These are phyloP conservation scores for Plutella xylostella DNA, from an alignment of 2,888 invertebrate species.

Conservation along the genomic window DNA sequence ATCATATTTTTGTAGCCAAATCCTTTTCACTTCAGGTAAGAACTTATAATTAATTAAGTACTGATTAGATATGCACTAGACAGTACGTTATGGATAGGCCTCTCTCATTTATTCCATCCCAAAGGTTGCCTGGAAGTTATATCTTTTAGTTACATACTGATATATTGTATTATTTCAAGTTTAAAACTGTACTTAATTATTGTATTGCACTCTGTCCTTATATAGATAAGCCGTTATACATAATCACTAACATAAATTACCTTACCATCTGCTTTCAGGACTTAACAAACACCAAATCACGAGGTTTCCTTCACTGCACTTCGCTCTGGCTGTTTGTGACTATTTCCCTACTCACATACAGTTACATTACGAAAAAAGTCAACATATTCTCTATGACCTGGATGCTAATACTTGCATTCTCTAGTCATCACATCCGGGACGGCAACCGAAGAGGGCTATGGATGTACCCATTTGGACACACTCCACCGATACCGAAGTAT, in stretches of 20 bases:
- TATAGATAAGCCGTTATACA: too few relatives aligned
- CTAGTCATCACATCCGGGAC: conserved; percentile 49
- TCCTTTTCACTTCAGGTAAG: conserved; percentile 47
- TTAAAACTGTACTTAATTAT: not conserved
- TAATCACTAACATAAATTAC: not conserved
- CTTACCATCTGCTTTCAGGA: conserved; percentile 42
- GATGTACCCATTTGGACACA: conserved; percentile 46
- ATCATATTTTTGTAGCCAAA: conserved; percentile 48
- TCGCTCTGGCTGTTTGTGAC: conserved; percentile 37
- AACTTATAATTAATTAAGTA: not conserved
- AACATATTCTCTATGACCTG: conserved; percentile 35
- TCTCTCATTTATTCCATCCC: not conserved
- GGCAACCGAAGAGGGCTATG: conserved; percentile 47
- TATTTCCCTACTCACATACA: conserved; percentile 26
- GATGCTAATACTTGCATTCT: conserved; percentile 42
- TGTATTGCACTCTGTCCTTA: not conserved
- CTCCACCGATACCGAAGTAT: conserved; percentile 31
- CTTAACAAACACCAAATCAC: conserved; percentile 30
- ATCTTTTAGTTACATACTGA: not conserved
- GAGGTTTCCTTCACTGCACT: conserved; percentile 52
- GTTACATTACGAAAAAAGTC: conserved; percentile 30
- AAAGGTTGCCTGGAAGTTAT: not conserved
- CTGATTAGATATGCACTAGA: not conserved
- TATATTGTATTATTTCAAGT: not conserved
- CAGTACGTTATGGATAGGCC: not conserved